Conservation (phyloP, 2,888 invertebrate species). For the Harpalus rubripes region DNA sequence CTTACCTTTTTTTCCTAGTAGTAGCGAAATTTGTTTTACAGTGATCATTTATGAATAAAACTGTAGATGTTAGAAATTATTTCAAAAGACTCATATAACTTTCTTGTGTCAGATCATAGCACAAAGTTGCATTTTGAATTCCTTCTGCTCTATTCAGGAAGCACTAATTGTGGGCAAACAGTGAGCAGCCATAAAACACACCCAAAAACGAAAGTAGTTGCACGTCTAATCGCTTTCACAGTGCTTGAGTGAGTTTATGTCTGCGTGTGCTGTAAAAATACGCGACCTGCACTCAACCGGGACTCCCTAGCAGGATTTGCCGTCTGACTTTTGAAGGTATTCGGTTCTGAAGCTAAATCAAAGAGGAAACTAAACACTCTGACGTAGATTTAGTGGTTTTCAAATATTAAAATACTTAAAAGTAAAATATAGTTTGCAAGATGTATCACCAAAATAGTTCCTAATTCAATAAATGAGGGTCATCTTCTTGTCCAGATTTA, state of each 20-base stretch:
- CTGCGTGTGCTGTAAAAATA: slow-evolving; percentile 15
- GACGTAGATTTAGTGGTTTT: neutral
- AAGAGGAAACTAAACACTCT: neutral
- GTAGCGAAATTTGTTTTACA: no score
- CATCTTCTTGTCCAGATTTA: no score
- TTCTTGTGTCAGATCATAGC: neutral
- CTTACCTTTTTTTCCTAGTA: no score
- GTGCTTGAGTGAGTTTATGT: slow-evolving; percentile 4
- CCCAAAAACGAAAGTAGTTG: neutral
- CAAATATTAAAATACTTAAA: neutral
- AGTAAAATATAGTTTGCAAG: neutral
- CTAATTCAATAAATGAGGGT: no score
- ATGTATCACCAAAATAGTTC: neutral
- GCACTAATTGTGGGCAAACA: slow-evolving; percentile 13
- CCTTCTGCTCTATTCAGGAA: neutral
- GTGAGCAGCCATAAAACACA: slow-evolving; percentile 31
- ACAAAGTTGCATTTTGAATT: slow-evolving; percentile 1
- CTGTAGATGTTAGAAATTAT: no score
- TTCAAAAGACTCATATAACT: neutral
- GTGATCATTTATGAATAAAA: no score
- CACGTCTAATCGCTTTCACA: slow-evolving; percentile 11
- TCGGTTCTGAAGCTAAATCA: neutral
- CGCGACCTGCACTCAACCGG: slow-evolving; percentile 24
- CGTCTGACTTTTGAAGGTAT: neutral
- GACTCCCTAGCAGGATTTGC: slow-evolving; percentile 1